phyloP scores from a whole-genome alignment of 2,888 invertebrate genomes.

The Seladonia tumulorum region DNA sequence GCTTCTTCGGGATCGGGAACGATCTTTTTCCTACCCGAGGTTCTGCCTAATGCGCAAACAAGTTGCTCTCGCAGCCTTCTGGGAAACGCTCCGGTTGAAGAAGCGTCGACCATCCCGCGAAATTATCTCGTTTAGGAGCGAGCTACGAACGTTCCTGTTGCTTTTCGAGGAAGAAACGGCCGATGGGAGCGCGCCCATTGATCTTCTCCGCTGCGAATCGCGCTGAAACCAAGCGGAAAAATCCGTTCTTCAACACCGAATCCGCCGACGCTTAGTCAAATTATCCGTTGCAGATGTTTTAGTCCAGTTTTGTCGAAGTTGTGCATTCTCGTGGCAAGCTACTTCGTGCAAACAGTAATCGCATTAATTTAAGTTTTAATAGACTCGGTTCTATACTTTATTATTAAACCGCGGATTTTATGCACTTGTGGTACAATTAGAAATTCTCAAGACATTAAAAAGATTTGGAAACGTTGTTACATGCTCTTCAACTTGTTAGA shows the following conservation, averaged over 20 bases:
- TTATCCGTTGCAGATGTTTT: too few species aligned
- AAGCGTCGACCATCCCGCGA: slow-evolving; percentile 15
- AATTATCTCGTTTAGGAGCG: slow-evolving; percentile 21
- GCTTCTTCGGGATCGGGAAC: slow-evolving; percentile 15
- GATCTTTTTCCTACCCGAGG: slow-evolving; percentile 6
- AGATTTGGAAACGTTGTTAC: too few species aligned
- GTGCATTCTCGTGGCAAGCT: too few species aligned
- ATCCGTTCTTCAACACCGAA: background rate
- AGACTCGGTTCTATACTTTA: too few species aligned
- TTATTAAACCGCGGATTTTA: too few species aligned
- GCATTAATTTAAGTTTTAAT: too few species aligned
- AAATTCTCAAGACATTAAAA: too few species aligned
- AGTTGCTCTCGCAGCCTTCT: slow-evolving; percentile 25
- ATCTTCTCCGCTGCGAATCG: background rate
- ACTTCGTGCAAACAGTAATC: too few species aligned
- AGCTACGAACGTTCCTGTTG: slow-evolving; percentile 7
- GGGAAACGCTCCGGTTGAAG: slow-evolving; percentile 9
- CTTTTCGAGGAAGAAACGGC: background rate
- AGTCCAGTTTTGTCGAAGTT: too few species aligned
- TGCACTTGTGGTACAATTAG: too few species aligned
- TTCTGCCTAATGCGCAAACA: slow-evolving; percentile 27
- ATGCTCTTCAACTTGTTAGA: too few species aligned
- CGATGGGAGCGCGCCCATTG: background rate
- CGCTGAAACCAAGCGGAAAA: background rate
- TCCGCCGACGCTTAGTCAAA: too few species aligned